Conservation (phyloP, 2,113 vertebrate species). For the Piaya cayana region DNA sequence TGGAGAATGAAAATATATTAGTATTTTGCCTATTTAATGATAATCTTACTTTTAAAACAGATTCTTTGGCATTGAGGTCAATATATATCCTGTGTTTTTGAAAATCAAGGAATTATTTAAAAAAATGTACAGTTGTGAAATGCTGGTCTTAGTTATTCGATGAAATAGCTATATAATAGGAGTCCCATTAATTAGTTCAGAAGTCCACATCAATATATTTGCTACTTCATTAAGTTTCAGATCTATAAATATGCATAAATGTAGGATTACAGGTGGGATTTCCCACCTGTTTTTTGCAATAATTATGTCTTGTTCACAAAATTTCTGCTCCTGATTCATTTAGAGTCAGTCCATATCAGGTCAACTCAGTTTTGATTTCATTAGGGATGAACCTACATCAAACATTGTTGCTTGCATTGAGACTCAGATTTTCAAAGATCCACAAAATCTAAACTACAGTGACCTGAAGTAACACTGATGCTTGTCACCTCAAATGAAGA, state of each 20-base stretch:
- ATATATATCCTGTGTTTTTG: background rate
- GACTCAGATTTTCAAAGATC: slow-evolving; percentile 41
- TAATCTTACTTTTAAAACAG: background rate
- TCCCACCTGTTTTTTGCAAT: background rate
- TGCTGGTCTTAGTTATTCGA: background rate
- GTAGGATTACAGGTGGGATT: background rate
- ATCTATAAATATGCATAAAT: background rate
- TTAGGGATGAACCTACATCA: slow-evolving; percentile 40
- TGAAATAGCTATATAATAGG: background rate
- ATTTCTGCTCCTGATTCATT: background rate
- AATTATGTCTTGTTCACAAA: background rate
- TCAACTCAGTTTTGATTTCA: slow-evolving; percentile 46
- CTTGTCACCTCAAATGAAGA: slow-evolving; percentile 42
- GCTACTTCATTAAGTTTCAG: background rate
- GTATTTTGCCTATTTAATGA: background rate
- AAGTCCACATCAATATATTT: background rate
- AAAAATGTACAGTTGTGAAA: background rate
- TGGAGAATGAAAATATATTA: background rate
- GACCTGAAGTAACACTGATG: slow-evolving; percentile 38
- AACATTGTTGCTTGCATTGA: slow-evolving; percentile 14
- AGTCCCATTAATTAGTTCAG: background rate
- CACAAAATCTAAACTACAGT: slow-evolving; percentile 22
- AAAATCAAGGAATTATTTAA: background rate
- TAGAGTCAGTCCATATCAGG: background rate
- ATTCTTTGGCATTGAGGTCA: background rate